Conservation (phyloP, 2,888 invertebrate species). For the Drosophila monieri region DNA sequence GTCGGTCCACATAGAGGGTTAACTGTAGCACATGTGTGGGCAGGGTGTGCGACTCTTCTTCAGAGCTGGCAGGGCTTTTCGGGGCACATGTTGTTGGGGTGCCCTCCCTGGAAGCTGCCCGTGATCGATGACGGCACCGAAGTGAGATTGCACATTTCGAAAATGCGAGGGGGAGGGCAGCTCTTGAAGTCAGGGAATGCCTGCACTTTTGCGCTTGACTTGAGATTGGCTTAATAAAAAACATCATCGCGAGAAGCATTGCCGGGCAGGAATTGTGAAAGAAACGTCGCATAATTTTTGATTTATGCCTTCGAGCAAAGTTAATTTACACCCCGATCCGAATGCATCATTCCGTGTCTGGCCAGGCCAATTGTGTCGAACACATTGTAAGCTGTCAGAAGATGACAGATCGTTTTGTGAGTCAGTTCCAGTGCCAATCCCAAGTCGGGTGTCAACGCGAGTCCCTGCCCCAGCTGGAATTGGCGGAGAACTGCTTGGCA, state of each 20-base stretch:
- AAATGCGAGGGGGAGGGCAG: neutral
- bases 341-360: slow-evolving; percentile 4
- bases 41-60: slow-evolving; percentile 17
- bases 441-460: neutral
- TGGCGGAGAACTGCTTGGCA: slow-evolving; percentile 54
- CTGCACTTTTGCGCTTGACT: slow-evolving; percentile 59
- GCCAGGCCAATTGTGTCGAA: slow-evolving; percentile 31
- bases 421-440: slow-evolving; percentile 46
- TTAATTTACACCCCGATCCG: slow-evolving; percentile 63
- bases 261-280: slow-evolving; percentile 16
- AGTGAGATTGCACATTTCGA: slow-evolving; percentile 64
- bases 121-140: slow-evolving; percentile 62
- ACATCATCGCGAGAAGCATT: slow-evolving; percentile 9
- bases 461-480: slow-evolving; percentile 29
- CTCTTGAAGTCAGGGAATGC: slow-evolving; percentile 16
- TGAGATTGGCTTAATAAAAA: slow-evolving; percentile 31
- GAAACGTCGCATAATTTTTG: slow-evolving; percentile 59
- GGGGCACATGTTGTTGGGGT: slow-evolving; percentile 39
- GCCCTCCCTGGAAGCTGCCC: slow-evolving; percentile 21
- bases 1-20: slow-evolving; percentile 46
- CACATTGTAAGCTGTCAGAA: slow-evolving; percentile 70
- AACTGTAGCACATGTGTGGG: slow-evolving; percentile 62
- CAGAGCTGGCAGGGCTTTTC: neutral
- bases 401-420: slow-evolving; percentile 70
- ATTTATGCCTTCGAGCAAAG: slow-evolving; percentile 58